Base-by-base conservation (phyloP, 2,888 invertebrate genomes). In the Ornithoptera alexandrae region DNA sequence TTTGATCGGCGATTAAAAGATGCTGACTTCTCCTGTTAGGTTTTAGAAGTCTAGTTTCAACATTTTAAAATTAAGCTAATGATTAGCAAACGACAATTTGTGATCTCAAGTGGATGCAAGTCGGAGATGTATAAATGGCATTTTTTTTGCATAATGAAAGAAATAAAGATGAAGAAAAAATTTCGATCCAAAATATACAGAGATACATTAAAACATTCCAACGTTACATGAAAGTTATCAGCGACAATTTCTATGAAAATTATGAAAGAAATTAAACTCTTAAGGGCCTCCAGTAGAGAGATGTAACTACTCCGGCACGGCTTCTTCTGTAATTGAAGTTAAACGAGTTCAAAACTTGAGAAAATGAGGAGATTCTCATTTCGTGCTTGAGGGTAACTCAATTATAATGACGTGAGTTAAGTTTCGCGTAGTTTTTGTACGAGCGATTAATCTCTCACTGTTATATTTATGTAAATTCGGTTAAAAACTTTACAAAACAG, bases 261-360 rank as follows among this genome's bases (percentile, higher is more conserved):
- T 58, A 65, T 22, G 39, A 64, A 58, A 65, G 58, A 65, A 65
- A 65, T 65, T 65, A 65, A 58, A 65, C 36, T 58, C 8, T 53
- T 56, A 65, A 65, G 20, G 12, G 36, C 64, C 8, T 39, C 8
- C 57, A 56, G 20, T 18, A 7, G 7, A n/a, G 20, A n/a, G 20
- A 53, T 30, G 56, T 18, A 57, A 39, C 17, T 22, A 20, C 39
- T 39, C 39, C 30, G 57, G 22, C 15, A 20, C 50, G 22, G 22
- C 18, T 62, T 46, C 59, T 65, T 50, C 59, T 65, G 8, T 65
- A 65, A 65, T 65, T 65, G 46, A 65, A 65, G 59, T 65, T 65
- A 65, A 65, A 65, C 65, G 65, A 65, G 59, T 65, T 65, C n/a
- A 42, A 17, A 59, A 65, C 39, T 18, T 65, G 65, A 39, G 39